Percentiles rank a stretch among this genome's conserved stretches.
These are phyloP conservation scores for Digitonthophagus gazella DNA, from an alignment of 2,888 invertebrate genomes.

Conservation along the genomic window DNA sequence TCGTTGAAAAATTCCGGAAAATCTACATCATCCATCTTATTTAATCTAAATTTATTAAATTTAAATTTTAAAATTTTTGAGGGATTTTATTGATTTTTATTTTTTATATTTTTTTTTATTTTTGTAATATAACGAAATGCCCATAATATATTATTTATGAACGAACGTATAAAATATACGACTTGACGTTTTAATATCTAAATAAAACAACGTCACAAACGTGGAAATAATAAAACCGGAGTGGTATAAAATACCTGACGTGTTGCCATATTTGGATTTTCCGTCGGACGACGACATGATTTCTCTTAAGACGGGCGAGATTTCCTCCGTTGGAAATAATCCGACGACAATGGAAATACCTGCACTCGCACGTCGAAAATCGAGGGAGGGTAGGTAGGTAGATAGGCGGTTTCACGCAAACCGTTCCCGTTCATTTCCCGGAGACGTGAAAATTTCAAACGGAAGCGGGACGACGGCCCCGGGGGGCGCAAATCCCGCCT, in stretches of 20 bases:
- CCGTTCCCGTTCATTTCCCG: background rate
- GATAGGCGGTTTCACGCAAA: background rate
- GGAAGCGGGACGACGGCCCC: background rate
- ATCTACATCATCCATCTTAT: too few relatives aligned
- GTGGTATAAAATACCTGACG: background rate
- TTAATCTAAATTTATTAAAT: too few relatives aligned
- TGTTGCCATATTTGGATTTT: background rate
- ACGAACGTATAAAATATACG: too few relatives aligned
- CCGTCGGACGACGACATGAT: background rate
- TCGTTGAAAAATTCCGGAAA: background rate
- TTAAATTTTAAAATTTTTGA: too few relatives aligned
- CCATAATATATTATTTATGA: too few relatives aligned
- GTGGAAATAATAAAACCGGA: background rate
- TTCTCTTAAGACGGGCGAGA: background rate
- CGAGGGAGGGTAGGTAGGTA: too few relatives aligned
- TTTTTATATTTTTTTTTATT: too few relatives aligned
- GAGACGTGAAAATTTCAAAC: background rate
- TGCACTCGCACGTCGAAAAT: background rate
- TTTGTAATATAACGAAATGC: too few relatives aligned
- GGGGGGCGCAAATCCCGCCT: background rate
- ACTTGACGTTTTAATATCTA: too few relatives aligned
- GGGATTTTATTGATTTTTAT: too few relatives aligned
- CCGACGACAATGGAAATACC: background rate
- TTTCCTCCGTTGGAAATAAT: background rate
- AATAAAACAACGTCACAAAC: too few relatives aligned